Evolutionary conservation across 2,113 vertebrate species (phyloP), one percentile per base, ranked within the genome.

Genomic region (Lamprologus callipterus): DNA sequence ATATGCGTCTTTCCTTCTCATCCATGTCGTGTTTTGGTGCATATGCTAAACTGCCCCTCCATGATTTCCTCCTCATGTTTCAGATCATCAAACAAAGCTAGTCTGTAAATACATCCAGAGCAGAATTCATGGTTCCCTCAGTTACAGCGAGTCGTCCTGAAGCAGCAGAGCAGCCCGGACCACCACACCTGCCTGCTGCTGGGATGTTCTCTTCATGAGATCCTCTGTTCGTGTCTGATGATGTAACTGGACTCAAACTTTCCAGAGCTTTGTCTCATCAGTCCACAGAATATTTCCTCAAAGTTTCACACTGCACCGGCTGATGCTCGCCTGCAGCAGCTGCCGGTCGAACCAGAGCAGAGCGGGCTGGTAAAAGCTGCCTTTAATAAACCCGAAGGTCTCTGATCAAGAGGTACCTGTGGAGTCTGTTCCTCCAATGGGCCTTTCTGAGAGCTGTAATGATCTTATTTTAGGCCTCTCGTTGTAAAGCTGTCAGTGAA

Each of bases 291-390:
- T 65, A 63, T 28, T 58, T 58, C 4, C 23, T 28, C 23, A 28
- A 57, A 40, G 33, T 5, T 40, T 21, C 0, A 33, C 35, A 0
- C 9, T 8, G 19, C 33, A 13, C 11, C 1, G 1, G 1, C 19
- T 21, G n/a, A 68, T 0, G 4, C 16, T 60, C 13, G 2, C 63
- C 11, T 1, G 1, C 10, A 21, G 33, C 17, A 68, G 33, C 19
- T 68, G 63, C 19, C 7, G 19, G 33, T 68, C 3, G 1, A 68
- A 21, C 19, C 11, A 13, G 12, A 68, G 33, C 33, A 40, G 7
- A 9, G 63, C 5, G 7, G 7, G 63, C 19, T 37, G 33, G 19
- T 37, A 8, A 68, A 68, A 68, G 19, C 11, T 0, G 7, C 33
- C 63, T 40, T 68, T 68, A 12, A 37, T n/a, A 37, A 37, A 21